Percentiles rank a stretch among this genome's conserved stretches.
Evolutionary conservation across 1,140 invertebrate species (phyloP).

Genomic region (Teleopsis dalmanni): DNA sequence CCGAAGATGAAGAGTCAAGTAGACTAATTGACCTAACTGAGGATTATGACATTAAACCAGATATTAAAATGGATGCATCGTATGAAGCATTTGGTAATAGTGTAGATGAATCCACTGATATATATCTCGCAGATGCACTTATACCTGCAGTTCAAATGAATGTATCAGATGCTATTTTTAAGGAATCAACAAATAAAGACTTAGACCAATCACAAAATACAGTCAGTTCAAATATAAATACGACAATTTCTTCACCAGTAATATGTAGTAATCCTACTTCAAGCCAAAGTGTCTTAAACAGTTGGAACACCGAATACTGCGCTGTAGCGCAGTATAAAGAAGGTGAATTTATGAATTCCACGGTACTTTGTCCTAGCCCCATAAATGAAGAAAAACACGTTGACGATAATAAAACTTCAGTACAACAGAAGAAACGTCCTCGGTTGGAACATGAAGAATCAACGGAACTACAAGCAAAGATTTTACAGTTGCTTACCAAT

Average conservation of each 20-base stretch:
- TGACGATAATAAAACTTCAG: background rate
- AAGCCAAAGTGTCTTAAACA: too few species aligned
- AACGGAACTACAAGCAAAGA: slow-evolving; percentile 5
- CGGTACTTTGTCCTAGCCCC: background rate
- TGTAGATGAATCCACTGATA: too few species aligned
- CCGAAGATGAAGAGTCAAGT: background rate
- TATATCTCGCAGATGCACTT: too few species aligned
- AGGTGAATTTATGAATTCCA: slow-evolving; percentile 8
- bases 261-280: too few species aligned
- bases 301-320: slow-evolving; percentile 3
- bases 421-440: background rate
- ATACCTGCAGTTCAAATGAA: too few species aligned
- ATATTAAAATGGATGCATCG: background rate
- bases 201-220: too few species aligned
- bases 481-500: slow-evolving; percentile 5
- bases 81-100: slow-evolving; percentile 2
- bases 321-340: slow-evolving; percentile 4
- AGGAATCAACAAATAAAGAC: too few species aligned
- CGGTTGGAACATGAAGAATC: background rate
- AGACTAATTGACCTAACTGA: slow-evolving; percentile 6
- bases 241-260: too few species aligned
- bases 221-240: too few species aligned
- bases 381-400: background rate
- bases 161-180: too few species aligned
- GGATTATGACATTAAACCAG: slow-evolving; percentile 8